Base-by-base conservation (phyloP, 2,888 invertebrate genomes). In the Halocaridina rubra region DNA sequence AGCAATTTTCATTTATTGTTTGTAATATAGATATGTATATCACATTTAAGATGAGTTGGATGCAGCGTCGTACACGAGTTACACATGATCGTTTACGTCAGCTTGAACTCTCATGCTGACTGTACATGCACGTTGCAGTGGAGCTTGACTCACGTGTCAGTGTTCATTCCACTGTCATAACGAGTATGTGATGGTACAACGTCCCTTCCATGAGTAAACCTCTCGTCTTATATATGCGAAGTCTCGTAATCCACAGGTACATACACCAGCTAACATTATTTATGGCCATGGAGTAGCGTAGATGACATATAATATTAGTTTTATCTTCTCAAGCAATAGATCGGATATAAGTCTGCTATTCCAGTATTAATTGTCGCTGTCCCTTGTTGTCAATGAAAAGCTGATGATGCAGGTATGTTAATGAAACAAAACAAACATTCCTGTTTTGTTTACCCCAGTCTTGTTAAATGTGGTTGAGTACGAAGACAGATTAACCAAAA, bases 211-310 rank as follows among this genome's bases (percentile, higher is more conserved):
- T n/a, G n/a, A n/a, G n/a, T n/a, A n/a, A n/a, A n/a, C n/a, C n/a
- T 19, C 53, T 53, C 53, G 19, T 53, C 53, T 19, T 64, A 27
- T 80, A 46, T 72, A 80, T 74, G 53, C 80, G 33, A 59, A 29
- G 57, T 27, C 79, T 71, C 69, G 69, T 82, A 57, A 57, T 67
- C 59, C 77, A 75, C 77, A 77, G 77, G 64, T 64, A 81, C 53
- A 53, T 53, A 19, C 19, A 53, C 29, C 69, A 69, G 69, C 69
- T 69, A 69, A 27, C 69, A 69, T 30, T 69, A 30, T 69, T 30
- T 30, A n/a, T 30, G 24, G 16, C 29, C 30, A 30, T 27, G 29
- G 69, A 69, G 3, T 69, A 69, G 69, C n/a, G n/a, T 69, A 29
- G 19, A 53, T 53, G 57, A 19, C 57, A n/a, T 22, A 19, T 57